Evolutionary conservation across 2,797 vertebrate genomes (phyloP).

Genomic region (Eutrigla gurnardus): DNA sequence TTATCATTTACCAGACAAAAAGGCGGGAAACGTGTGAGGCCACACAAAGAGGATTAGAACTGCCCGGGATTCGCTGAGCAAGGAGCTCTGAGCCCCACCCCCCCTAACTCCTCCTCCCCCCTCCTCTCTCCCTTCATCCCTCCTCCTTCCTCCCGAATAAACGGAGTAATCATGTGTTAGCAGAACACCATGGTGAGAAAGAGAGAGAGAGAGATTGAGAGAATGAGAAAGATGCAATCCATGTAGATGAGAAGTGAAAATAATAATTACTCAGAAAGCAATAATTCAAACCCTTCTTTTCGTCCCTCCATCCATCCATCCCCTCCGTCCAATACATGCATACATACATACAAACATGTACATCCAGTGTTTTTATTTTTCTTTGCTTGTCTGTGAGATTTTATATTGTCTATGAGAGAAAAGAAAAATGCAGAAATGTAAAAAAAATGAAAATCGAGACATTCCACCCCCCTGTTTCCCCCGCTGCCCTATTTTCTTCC

Average conservation of each 20-base stretch:
- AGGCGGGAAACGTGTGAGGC: slow-evolving; percentile 88
- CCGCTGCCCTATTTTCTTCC: slow-evolving; percentile 19
- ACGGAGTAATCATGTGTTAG: slow-evolving; percentile 82
- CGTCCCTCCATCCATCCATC: slow-evolving; percentile 28
- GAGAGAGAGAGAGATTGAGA: slow-evolving; percentile 51
- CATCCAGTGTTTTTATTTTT: slow-evolving; percentile 70
- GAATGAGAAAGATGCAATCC: slow-evolving; percentile 62
- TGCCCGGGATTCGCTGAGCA: slow-evolving; percentile 86
- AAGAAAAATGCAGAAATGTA: slow-evolving; percentile 66
- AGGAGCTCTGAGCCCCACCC: slow-evolving; percentile 82
- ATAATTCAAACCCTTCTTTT: slow-evolving; percentile 81
- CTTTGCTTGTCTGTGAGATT: slow-evolving; percentile 87
- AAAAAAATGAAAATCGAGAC: slow-evolving; percentile 63
- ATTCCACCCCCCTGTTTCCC: slow-evolving; percentile 50
- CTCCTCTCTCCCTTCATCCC: slow-evolving; percentile 34
- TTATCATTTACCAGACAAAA: slow-evolving; percentile 89
- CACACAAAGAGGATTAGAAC: slow-evolving; percentile 88
- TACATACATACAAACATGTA: slow-evolving; percentile 42
- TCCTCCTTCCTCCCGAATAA: slow-evolving; percentile 66
- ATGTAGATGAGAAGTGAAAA: slow-evolving; percentile 67
- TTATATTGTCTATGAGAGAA: slow-evolving; percentile 83
- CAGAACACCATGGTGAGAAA: slow-evolving; percentile 79
- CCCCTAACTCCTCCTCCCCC: slow-evolving; percentile 26
- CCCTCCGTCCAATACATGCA: slow-evolving; percentile 28
- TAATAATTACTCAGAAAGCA: slow-evolving; percentile 84